A percentile compares a stretch with the other conserved stretches of the same genome.
These are phyloP conservation scores for Meiosimyza platycephala DNA, from an alignment of 2,888 invertebrate species.

Conservation along the genomic window DNA sequence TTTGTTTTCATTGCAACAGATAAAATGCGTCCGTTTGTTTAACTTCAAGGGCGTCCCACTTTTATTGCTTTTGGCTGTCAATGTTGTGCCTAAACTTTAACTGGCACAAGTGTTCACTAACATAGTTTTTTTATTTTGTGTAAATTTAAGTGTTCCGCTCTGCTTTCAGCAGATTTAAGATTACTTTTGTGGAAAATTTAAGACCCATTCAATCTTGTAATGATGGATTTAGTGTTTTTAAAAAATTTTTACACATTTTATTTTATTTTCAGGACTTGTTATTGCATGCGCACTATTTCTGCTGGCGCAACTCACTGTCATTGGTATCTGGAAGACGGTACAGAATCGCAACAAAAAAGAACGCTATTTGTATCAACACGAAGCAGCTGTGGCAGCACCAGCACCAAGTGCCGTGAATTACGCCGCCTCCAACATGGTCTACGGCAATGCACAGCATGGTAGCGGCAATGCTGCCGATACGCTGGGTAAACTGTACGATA, in stretches of 20 bases:
- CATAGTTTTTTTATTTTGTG: neutral
- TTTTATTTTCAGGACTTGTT: conserved; percentile 75
- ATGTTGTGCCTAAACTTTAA: neutral
- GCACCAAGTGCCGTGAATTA: conserved; percentile 54
- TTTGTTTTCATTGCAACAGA: conserved; percentile 11
- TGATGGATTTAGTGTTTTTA: neutral
- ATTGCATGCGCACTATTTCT: conserved; percentile 88
- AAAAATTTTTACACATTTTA: neutral
- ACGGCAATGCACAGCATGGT: conserved; percentile 52
- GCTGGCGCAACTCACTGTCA: conserved; percentile 86
- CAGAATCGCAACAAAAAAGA: conserved; percentile 63
- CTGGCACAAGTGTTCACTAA: neutral
- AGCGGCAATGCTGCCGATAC: conserved; percentile 75
- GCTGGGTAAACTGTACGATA: conserved; percentile 89
- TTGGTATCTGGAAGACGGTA: conserved; percentile 84
- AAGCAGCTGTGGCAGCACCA: conserved; percentile 54
- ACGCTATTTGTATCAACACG: conserved; percentile 62
- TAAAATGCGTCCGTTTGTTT: conserved; percentile 18
- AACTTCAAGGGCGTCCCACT: conserved; percentile 45
- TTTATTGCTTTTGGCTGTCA: conserved; percentile 14
- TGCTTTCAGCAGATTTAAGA: neutral
- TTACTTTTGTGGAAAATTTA: neutral
- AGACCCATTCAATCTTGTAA: neutral
- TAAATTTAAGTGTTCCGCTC: conserved; percentile 5
- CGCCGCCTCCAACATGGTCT: conserved; percentile 58